Evolutionary conservation across 2,888 invertebrate species (phyloP), one percentile per base, ranked within the genome.

Genomic region (Microchrysa polita): DNA sequence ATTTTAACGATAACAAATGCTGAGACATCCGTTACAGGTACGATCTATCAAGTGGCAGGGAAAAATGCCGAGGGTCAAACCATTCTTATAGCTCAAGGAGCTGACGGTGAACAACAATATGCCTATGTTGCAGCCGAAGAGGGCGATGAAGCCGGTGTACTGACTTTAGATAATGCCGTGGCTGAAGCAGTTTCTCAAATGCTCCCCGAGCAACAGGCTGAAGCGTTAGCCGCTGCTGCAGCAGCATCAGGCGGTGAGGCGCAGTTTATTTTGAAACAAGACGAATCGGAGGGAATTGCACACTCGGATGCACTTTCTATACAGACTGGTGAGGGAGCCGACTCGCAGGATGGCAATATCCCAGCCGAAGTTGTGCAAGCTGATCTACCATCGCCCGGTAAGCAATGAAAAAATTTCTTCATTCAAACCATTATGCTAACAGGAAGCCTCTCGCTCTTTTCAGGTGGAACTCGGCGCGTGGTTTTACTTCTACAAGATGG

Each of bases 291-390:
- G 76, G 53, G 42, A 44, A 76, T 74, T 72, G 73, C 63, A 9
- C 27, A 34, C 7, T 75, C 75, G 9, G 75, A 77, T 23, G 76
- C 74, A 23, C 59, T 78, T 18, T 74, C 76, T 10, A 77, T 78
- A 22, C 76, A 76, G 72, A 77, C 77, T 52, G 78, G 78, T 55
- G 81, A 81, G 74, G 81, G 81, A 18, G 80, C 82, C 72, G 85
- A 86, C 75, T 84, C 85, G 9, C 90, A 90, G 81, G 88, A 90
- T 82, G 91, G 91, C 78, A 93, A 94, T 84, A 92, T 94, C 80
- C 93, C 94, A 74, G 94, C 94, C 76, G 94, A 94, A 85, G 91
- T 94, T 73, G 91, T 94, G 73, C 92, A 93, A 86, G 93, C 94
- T 0, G 93, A 93, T 82, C 89, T 92, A 78, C 93, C 93, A 44